These are phyloP conservation scores for Amblyjoppa proteus DNA, from an alignment of 2,888 invertebrate species.

Conservation along the genomic window DNA sequence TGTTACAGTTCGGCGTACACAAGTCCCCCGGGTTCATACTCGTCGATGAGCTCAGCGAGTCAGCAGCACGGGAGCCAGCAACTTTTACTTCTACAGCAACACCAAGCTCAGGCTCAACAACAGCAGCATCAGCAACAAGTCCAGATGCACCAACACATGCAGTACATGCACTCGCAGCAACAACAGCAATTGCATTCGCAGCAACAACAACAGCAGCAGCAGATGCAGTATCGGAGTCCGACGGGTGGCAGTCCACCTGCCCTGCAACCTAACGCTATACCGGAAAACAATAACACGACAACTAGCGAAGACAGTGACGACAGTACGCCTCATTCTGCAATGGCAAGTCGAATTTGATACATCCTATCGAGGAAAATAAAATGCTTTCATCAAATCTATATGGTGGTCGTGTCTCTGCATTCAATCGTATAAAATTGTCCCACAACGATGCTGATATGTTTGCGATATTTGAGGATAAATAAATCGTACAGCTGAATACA, in stretches of 20 bases:
- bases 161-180: conserved; percentile 79
- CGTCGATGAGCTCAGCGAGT: conserved; percentile 87
- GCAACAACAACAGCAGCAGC: conserved; percentile 83
- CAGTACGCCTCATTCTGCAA: conserved; percentile 90
- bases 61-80: conserved; percentile 88
- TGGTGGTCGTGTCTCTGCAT: background rate
- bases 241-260: conserved; percentile 88
- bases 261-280: conserved; percentile 83
- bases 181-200: conserved; percentile 75
- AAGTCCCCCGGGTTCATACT: conserved; percentile 86
- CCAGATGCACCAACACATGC: conserved; percentile 78
- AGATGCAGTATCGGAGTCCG: conserved; percentile 86
- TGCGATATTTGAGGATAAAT: conserved; percentile 27
- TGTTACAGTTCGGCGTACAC: conserved; percentile 83
- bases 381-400: background rate
- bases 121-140: conserved; percentile 80
- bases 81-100: conserved; percentile 86
- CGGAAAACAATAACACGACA: conserved; percentile 88
- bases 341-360: conserved; percentile 84
- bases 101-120: conserved; percentile 85
- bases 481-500: conserved; percentile 13
- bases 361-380: background rate
- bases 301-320: conserved; percentile 96
- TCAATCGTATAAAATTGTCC: conserved; percentile 15
- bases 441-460: background rate